phyloP scores from a whole-genome alignment of 2,113 vertebrate genomes.

The Holacanthus passer region DNA sequence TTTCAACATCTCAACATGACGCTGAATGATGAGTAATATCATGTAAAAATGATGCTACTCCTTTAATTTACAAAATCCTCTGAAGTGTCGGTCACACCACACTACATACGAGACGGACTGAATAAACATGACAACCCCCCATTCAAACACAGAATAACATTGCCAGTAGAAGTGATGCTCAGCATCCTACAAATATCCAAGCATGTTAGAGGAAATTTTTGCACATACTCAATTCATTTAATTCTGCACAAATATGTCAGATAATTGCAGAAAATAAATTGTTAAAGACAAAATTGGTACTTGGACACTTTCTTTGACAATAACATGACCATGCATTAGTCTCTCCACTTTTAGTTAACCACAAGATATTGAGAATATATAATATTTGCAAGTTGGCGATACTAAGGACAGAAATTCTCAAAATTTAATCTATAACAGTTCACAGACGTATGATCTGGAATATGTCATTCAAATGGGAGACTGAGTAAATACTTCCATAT shows the following conservation, averaged over 20 bases:
- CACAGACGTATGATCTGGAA: conserved; percentile 79
- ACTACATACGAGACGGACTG: conserved; percentile 77
- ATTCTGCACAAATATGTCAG: conserved; percentile 79
- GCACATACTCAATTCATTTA: conserved; percentile 76
- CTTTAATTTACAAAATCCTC: conserved; percentile 80
- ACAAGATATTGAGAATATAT: conserved; percentile 83
- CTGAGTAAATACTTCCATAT: conserved; percentile 75
- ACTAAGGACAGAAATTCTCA: conserved; percentile 77
- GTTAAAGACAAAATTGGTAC: conserved; percentile 76
- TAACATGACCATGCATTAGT: conserved; percentile 83
- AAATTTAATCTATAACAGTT: conserved; percentile 74
- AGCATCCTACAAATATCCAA: conserved; percentile 81
- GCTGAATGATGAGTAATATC: conserved; percentile 75
- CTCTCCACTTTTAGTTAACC: conserved; percentile 81
- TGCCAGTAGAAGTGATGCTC: conserved; percentile 81
- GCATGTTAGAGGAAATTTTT: conserved; percentile 76
- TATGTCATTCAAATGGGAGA: conserved; percentile 75
- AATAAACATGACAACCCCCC: conserved; percentile 75
- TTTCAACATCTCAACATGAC: conserved; percentile 76
- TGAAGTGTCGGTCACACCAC: conserved; percentile 76
- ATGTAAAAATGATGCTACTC: conserved; percentile 77
- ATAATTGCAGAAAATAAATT: conserved; percentile 73
- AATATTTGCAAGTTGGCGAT: conserved; percentile 80
- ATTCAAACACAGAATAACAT: conserved; percentile 77
- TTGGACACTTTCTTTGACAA: conserved; percentile 82